Evolutionary conservation across 2,797 vertebrate species (phyloP).

Genomic region (Numenius phaeopus): DNA sequence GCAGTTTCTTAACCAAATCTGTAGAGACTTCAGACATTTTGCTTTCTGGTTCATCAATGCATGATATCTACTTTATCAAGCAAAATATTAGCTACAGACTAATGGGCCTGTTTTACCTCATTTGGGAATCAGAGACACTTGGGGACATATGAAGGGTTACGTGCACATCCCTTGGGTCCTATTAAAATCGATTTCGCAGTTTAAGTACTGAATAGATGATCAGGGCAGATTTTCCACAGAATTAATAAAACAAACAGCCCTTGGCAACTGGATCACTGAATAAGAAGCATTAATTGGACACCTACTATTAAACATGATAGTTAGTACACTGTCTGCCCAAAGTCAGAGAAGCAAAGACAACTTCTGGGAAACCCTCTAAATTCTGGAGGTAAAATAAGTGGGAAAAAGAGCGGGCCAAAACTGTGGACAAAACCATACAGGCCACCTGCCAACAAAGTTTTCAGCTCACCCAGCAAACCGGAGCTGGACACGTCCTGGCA

Average conservation of each 20-base stretch:
- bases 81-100: neutral
- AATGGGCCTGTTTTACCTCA: neutral
- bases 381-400: neutral
- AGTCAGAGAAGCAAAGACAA: neutral
- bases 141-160: neutral
- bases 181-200: neutral
- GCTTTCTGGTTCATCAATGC: neutral
- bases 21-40: neutral
- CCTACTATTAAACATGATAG: neutral
- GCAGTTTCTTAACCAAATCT: neutral
- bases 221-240: neutral
- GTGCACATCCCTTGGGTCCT: neutral
- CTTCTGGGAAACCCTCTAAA: neutral
- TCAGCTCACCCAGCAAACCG: neutral
- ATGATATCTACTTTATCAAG: neutral
- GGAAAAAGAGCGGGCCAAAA: slow-evolving; percentile 3
- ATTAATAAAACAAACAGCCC: slow-evolving; percentile 21
- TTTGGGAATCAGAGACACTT: neutral
- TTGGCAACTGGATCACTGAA: neutral
- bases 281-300: neutral
- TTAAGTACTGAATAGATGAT: slow-evolving; percentile 4
- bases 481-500: neutral
- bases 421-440: neutral
- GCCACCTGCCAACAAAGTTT: neutral
- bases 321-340: neutral